Base-by-base conservation (phyloP, 2,797 vertebrate species). In the Falco berigora region DNA sequence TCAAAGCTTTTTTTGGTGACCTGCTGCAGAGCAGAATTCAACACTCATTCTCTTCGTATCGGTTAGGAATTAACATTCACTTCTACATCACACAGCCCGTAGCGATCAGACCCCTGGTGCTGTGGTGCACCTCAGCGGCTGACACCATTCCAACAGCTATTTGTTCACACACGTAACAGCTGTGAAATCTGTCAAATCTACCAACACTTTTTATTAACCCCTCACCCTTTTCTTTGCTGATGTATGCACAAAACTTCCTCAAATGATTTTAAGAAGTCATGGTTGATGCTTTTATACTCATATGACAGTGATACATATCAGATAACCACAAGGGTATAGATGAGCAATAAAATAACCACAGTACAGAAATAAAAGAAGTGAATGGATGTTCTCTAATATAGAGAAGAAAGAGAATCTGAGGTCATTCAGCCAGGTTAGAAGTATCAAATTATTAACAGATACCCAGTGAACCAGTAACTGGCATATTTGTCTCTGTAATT, bases 371-470 rank as follows among this genome's bases (percentile, higher is more conserved):
- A 67, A 85, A 92, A 90, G 74, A 92, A 88, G 63, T 7, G 38
- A 69, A 82, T 1, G 20, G 15, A 19, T 89, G 71, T 36, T 92
- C 77, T 85, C 53, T 78, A 75, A 82, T 81, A 73, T 22, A 82
- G 63, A 71, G 22, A 86, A 82, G 95, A 94, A 95, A 95, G 74
- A 96, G 50, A 91, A 94, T 40, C 86, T 63, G 74, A 92, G 94
- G 93, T 96, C 88, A 79, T 93, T 59, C 67, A 79, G 30, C 20
- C 63, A 95, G 95, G 88, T 94, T 73, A 93, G 40, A 94, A 79
- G 90, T 94, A 94, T 95, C 34, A 0, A 75, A 74, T 94, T 78
- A 90, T 91, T 73, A 94, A 63, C 30, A 93, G 73, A 50, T 93
- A 94, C 25, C 93, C 71, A 89, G 61, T 89, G 90, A 96, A 82